Base-by-base conservation (phyloP, 2,113 vertebrate genomes). In the Megaleporinus macrocephalus region DNA sequence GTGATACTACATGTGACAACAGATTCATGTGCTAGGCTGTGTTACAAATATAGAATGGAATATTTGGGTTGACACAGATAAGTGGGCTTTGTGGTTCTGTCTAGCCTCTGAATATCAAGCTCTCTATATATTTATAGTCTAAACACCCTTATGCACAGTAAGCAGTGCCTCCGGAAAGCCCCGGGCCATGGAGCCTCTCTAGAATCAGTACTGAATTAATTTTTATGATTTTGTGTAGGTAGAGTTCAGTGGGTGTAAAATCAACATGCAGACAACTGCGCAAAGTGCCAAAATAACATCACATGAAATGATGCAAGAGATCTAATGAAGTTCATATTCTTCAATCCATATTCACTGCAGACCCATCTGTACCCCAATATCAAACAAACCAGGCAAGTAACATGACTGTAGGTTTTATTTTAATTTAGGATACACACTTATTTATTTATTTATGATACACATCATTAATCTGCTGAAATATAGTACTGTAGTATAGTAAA, bases 11-110 rank as follows among this genome's bases (percentile, higher is more conserved):
- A 71, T 44, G 78, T 26, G 44, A 41, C 15, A 61, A 16, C 55
- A 53, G 15, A 15, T 66, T 73, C 16, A 57, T 26, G 63, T 68
- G 49, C 4, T 26, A 68, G 69, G n/a, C 49, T 66, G 59, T 81
- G 30, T 73, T 74, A 36, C 71, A 55, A 18, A 41, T 62, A 80
- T 66, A 81, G 61, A 76, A 18, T 27, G 59, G 16, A 44, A 68
- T 33, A 75, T 30, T 66, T 75, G 27, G 75, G 33, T 29, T 76
- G 80, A 76, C 72, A 81, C 71, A 80, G 59, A 77, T 80, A 72
- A 24, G 61, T 77, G 47, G 49, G 22, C n/a, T 84, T 30, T 77
- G 78, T 81, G 83, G 78, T 84, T 84, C 41, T n/a, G 36, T 84
- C 26, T 77, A 33, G 18, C 29, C n/a, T 44, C 33, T 75, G 71